Percentiles rank a stretch among this genome's conserved stretches.
Conservation (phyloP, 2,797 vertebrate genomes). For the Ptychobarbus kaznakovi region DNA sequence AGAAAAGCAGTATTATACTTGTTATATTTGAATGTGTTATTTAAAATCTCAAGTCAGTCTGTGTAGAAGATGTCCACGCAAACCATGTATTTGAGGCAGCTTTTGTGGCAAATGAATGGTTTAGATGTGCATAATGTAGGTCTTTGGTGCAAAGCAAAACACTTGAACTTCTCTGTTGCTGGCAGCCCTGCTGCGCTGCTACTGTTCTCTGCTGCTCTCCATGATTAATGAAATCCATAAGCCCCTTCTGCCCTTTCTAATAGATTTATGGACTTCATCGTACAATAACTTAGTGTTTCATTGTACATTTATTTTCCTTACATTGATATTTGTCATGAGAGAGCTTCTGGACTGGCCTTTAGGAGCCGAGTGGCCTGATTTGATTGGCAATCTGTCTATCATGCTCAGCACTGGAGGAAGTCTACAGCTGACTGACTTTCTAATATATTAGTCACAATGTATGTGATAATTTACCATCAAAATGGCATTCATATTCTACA, state of each 20-base stretch:
- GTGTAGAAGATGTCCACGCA: not conserved
- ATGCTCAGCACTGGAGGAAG: constrained; percentile 39
- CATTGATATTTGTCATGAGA: constrained; percentile 75
- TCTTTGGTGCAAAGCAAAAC: constrained; percentile 34
- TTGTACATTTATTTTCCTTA: constrained; percentile 68
- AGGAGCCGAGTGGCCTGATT: constrained; percentile 52
- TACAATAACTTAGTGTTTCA: constrained; percentile 75
- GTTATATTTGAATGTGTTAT: not conserved
- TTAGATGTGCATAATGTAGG: constrained; percentile 70
- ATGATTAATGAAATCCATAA: constrained; percentile 77
- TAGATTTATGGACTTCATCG: constrained; percentile 79
- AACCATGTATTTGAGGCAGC: not conserved
- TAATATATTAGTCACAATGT: not conserved
- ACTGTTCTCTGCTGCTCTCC: constrained; percentile 56
- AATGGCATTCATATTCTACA: not conserved
- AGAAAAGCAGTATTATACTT: not conserved
- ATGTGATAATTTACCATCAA: not conserved
- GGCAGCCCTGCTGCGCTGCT: constrained; percentile 52
- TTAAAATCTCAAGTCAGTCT: not conserved
- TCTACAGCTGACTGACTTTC: constrained; percentile 3
- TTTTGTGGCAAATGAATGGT: constrained; percentile 17
- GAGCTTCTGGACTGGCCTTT: constrained; percentile 63
- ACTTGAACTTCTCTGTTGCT: constrained; percentile 46
- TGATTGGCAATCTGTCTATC: constrained; percentile 64
- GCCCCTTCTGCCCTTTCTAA: constrained; percentile 73